Conservation (phyloP, 2,797 vertebrate genomes). For the Peromyscus melanophrys region DNA sequence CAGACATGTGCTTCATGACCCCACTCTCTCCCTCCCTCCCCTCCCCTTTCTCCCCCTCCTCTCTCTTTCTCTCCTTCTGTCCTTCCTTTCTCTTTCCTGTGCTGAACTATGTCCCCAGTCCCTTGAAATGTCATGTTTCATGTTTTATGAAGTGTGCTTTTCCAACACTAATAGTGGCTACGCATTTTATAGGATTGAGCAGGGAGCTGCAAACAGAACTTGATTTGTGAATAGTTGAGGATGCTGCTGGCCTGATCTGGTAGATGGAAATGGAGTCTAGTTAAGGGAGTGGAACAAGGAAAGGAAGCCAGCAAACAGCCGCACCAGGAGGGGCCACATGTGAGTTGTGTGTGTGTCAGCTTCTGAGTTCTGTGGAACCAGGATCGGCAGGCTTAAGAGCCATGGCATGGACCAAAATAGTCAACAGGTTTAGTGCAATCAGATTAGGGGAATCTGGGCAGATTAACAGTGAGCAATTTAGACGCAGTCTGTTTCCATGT, state of each 20-base stretch:
- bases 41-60: too few species aligned
- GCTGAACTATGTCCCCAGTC: not conserved
- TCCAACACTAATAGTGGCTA: not conserved
- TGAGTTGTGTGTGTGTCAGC: not conserved
- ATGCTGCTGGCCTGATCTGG: not conserved
- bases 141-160: not conserved
- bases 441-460: conserved; percentile 71
- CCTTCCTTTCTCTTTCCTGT: not conserved
- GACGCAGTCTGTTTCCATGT: conserved; percentile 37
- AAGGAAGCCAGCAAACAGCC: not conserved
- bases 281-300: not conserved
- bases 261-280: not conserved
- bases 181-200: not conserved
- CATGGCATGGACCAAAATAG: conserved; percentile 69
- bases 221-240: not conserved
- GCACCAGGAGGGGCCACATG: accelerated
- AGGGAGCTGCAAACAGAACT: not conserved
- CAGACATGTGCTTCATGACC: not conserved
- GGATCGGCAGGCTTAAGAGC: conserved; percentile 33
- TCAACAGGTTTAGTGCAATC: conserved; percentile 64
- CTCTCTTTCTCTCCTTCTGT: not conserved
- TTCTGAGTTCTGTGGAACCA: conserved; percentile 15
- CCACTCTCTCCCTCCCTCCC: too few species aligned
- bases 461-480: conserved; percentile 59
- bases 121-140: not conserved